phyloP scores from a whole-genome alignment of 2,113 vertebrate genomes.

The Pontoporia blainvillei region DNA sequence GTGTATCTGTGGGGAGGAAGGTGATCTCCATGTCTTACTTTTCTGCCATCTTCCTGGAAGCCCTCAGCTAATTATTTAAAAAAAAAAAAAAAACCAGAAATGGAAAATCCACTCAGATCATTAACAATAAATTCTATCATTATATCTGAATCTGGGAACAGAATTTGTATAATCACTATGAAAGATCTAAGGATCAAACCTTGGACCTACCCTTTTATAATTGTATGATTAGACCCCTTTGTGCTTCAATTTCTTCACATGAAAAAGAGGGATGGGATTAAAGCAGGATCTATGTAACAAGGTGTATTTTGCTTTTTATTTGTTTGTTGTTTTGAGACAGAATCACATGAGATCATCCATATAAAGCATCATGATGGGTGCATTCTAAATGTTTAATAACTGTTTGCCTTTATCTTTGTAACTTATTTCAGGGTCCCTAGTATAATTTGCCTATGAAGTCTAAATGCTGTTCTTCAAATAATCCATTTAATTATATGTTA shows the following conservation, averaged over 20 bases:
- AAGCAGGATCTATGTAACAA: background rate
- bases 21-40: no score
- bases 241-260: background rate
- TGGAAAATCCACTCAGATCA: background rate
- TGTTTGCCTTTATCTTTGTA: background rate
- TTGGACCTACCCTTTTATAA: background rate
- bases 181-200: background rate
- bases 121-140: background rate
- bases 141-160: background rate
- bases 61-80: background rate
- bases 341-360: background rate
- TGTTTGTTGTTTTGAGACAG: background rate
- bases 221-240: background rate
- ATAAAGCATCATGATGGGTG: background rate
- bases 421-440: background rate
- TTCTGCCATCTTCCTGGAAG: no score
- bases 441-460: background rate
- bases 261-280: background rate
- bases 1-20: no score
- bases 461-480: background rate
- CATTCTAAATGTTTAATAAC: background rate
- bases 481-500: background rate
- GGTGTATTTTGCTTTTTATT: background rate
- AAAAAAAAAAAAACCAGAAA: background rate
- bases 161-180: background rate